Evolutionary conservation across 2,888 invertebrate species (phyloP), one percentile per base, ranked within the genome.

Genomic region (Podabrus alpinus): DNA sequence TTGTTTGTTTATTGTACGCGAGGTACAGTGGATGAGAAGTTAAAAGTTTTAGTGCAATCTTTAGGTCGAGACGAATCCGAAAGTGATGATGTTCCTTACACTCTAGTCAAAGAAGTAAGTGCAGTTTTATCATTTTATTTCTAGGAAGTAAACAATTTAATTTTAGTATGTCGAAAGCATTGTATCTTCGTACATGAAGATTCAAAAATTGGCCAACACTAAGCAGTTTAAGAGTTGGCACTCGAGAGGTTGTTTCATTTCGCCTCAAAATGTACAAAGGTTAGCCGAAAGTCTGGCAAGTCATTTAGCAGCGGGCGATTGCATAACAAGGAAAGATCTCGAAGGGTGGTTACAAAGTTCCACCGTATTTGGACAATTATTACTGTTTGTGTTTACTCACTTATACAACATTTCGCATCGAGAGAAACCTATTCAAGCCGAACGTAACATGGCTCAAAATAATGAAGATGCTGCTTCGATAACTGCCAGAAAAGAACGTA

Each of bases 121-220:
- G n/a, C 21, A 19, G 25, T 45, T n/a, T 24, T 16, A 21, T 4
- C 59, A 16, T 71, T 11, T 15, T 15, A 61, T 66, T 29, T n/a
- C 15, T 45, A 66, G 17, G 24, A 21, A 59, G 3, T 60, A 25
- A 59, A 16, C 29, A 29, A 45, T 69, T 64, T 66, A 15, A 25
- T 70, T 72, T 74, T 87, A 93, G 91, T 94, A 94, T 84, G 92
- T 94, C 77, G 93, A 94, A 84, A 92, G 93, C 78, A 91, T 94
- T 82, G 92, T 94, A 0, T 93, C 93, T 25, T 94, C 94, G 0
- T 94, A 93, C 84, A 90, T 94, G 85, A 92, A 91, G 84, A 90
- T 92, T 59, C 89, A 93, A 79, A 92, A 92, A 80, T 87, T 91
- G 45, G 89, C 88, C 78, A 88, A 88, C 72, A 88, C 89, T 13